These are phyloP conservation scores for Salvelinus namaycush DNA, from an alignment of 2,113 vertebrate genomes.

Conservation along the genomic window DNA sequence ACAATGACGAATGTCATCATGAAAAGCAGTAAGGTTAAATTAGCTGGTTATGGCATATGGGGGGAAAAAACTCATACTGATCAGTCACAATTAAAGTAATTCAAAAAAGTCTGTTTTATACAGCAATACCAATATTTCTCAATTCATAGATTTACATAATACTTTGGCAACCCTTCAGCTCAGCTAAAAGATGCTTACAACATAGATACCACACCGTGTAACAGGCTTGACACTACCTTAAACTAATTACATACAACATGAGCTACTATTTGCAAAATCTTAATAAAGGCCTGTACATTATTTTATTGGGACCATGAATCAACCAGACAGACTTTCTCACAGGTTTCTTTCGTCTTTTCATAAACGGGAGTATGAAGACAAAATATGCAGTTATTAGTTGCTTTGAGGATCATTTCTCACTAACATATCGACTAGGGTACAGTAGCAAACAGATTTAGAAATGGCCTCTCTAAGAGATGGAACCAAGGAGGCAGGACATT, in stretches of 20 bases:
- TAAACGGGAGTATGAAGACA: slow-evolving; percentile 5
- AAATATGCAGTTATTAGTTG: background rate
- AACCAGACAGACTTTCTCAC: background rate
- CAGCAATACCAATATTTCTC: slow-evolving; percentile 60
- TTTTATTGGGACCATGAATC: background rate
- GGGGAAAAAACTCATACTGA: background rate
- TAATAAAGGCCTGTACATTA: background rate
- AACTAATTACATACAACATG: background rate
- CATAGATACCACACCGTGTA: background rate
- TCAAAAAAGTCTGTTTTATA: slow-evolving; percentile 19
- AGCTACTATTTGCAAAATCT: slow-evolving; percentile 3
- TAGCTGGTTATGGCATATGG: background rate
- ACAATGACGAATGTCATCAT: background rate
- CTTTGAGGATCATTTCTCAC: slow-evolving; percentile 16
- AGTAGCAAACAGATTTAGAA: slow-evolving; percentile 1
- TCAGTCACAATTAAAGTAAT: slow-evolving; percentile 9
- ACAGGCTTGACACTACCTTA: background rate
- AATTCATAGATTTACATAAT: slow-evolving; percentile 64
- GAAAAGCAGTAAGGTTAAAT: slow-evolving; percentile 13
- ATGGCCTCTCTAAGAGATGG: background rate
- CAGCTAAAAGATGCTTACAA: slow-evolving; percentile 58
- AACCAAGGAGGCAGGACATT: slow-evolving; percentile 4
- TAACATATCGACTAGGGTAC: slow-evolving; percentile 11
- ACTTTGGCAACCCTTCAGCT: slow-evolving; percentile 60
- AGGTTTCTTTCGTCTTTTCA: background rate